A percentile compares a stretch with the other conserved stretches of the same genome.
Conservation (phyloP, 2,888 invertebrate species). For the Nasonia oneida region DNA sequence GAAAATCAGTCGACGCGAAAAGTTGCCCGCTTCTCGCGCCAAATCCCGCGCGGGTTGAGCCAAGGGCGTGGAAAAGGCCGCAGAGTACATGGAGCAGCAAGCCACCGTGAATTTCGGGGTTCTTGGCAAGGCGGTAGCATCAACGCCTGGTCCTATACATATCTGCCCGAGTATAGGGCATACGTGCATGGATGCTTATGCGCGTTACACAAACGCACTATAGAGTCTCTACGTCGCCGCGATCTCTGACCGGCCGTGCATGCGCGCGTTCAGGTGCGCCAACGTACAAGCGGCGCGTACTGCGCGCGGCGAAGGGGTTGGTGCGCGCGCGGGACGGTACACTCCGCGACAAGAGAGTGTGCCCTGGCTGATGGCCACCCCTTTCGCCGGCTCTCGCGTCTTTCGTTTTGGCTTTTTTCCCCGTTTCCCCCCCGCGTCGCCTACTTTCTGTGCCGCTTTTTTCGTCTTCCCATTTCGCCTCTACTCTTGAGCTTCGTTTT, state of each 20-base stretch:
- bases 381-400: background rate
- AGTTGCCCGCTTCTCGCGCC: too few relatives aligned
- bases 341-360: conserved; percentile 45
- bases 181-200: background rate
- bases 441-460: background rate
- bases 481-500: conserved; percentile 21
- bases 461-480: background rate
- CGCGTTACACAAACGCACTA: background rate
- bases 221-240: background rate
- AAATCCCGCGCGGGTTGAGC: too few relatives aligned
- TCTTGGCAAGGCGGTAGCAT: conserved; percentile 47
- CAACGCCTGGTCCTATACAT: conserved; percentile 33
- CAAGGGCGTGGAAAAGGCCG: too few relatives aligned
- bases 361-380: background rate
- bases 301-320: background rate
- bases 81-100: background rate
- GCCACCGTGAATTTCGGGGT: conserved; percentile 43
- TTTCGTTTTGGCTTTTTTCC: background rate
- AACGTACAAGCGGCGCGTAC: background rate
- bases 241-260: conserved; percentile 45
- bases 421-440: background rate
- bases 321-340: conserved; percentile 9
- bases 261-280: conserved; percentile 49
- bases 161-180: too few relatives aligned
- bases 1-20: background rate